phyloP scores from a whole-genome alignment of 2,888 invertebrate species.

The Drosophila prostipennis region DNA sequence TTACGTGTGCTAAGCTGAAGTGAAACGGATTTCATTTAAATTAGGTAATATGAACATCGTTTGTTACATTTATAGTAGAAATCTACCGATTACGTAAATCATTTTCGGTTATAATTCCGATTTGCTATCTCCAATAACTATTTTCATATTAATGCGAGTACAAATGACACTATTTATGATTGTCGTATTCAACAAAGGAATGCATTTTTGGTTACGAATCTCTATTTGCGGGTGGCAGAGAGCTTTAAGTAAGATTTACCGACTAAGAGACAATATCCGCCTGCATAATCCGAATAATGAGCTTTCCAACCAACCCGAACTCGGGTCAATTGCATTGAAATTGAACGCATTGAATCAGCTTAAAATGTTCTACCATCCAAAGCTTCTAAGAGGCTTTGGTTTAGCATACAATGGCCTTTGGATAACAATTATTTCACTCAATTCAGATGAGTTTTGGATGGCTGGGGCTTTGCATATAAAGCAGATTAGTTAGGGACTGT shows the following conservation, averaged over 20 bases:
- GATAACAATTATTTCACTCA: slow-evolving; percentile 21
- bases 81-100: no score
- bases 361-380: slow-evolving; percentile 27
- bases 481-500: neutral
- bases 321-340: slow-evolving; percentile 32
- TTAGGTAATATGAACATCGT: no score
- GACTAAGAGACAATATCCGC: slow-evolving; percentile 2
- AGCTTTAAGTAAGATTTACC: neutral
- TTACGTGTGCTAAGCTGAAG: neutral
- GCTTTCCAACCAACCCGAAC: slow-evolving; percentile 16
- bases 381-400: slow-evolving; percentile 38
- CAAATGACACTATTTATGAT: no score
- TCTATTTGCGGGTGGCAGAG: neutral
- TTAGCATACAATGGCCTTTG: slow-evolving; percentile 23
- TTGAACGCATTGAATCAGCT: slow-evolving; percentile 31
- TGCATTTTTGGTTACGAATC: no score
- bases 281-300: slow-evolving; percentile 22
- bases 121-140: no score
- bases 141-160: no score
- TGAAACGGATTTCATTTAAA: no score
- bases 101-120: no score
- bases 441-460: slow-evolving; percentile 14
- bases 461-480: slow-evolving; percentile 7
- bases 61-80: no score
- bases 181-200: no score